Evolutionary conservation across 2,888 invertebrate species (phyloP), one percentile per base, ranked within the genome.

Genomic region (Podabrus alpinus): DNA sequence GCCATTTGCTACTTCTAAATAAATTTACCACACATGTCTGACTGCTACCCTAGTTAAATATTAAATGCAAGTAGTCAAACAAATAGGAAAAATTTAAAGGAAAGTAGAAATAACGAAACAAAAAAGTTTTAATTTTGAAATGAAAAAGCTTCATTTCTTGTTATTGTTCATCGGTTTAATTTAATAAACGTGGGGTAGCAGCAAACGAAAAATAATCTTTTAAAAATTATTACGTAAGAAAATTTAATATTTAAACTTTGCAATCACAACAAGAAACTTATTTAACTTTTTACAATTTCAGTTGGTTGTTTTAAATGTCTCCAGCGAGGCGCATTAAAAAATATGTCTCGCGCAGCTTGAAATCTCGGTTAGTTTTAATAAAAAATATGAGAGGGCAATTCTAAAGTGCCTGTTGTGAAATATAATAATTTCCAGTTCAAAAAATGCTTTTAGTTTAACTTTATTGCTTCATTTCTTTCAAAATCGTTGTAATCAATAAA

Each of bases 201-300:
- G 59, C 72, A 75, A 69, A 75, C 60, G 61, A 75, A 69, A 72
- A 69, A 72, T 70, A 61, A 61, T 64, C 72, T 70, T 67, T 66
- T 70, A 72, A 72, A 76, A 71, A 73, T 67, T 73, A 70, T 73
- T 76, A 68, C 72, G 60, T 19, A 73, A 68, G 70, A 45, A 77
- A 74, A 74, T 77, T 74, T 77, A 74, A 77, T 77, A 74, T 74
- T 74, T 73, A 77, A 77, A 77, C 73, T 77, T 74, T 77, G 64
- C 69, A 77, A 69, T 69, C 17, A 64, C 17, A 72, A 71, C 71
- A 70, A 72, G 77, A 72, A 77, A 77, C 77, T 74, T 77, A 77
- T 77, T 74, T 77, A 77, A 77, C 77, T 77, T 77, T 77, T 77
- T 77, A 77, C 72, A 77, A 77, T 77, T 74, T 69, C 70, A 76